Evolutionary conservation across 2,888 invertebrate species (phyloP).

Genomic region (Congeria kusceri): DNA sequence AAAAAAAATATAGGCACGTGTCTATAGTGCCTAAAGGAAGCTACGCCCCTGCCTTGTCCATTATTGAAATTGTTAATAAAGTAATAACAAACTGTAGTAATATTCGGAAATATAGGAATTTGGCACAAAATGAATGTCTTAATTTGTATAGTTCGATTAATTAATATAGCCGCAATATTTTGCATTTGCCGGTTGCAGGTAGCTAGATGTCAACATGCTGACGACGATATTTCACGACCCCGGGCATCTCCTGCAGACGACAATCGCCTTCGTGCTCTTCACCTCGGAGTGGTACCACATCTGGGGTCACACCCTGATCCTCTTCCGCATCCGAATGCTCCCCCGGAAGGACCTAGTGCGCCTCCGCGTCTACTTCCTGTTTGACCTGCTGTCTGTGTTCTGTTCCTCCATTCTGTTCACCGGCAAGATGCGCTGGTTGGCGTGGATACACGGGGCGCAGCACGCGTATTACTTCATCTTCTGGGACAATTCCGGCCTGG

Average conservation of each 20-base stretch:
- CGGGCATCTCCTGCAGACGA: slow-evolving; percentile 15
- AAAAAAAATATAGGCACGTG: too few species aligned
- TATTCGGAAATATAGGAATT: too few species aligned
- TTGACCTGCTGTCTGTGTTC: slow-evolving; percentile 78
- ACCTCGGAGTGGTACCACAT: slow-evolving; percentile 77
- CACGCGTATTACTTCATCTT: slow-evolving; percentile 78
- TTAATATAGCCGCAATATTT: too few species aligned
- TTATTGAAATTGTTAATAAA: too few species aligned
- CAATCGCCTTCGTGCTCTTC: slow-evolving; percentile 62
- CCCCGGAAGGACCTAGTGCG: slow-evolving; percentile 80
- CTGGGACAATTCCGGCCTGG: slow-evolving; percentile 77
- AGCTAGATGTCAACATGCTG: too few species aligned
- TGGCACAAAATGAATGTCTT: too few species aligned
- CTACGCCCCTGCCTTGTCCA: too few species aligned
- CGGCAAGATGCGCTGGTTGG: slow-evolving; percentile 75
- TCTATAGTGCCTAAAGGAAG: too few species aligned
- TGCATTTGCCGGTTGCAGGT: too few species aligned
- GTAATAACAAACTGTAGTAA: too few species aligned
- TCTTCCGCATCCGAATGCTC: slow-evolving; percentile 77
- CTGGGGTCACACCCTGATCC: slow-evolving; percentile 73
- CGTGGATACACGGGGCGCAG: slow-evolving; percentile 74
- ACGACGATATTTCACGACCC: too few species aligned
- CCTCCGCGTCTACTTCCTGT: slow-evolving; percentile 76
- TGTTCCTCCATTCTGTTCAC: slow-evolving; percentile 72
- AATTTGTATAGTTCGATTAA: too few species aligned